Evolutionary conservation across 1,140 invertebrate genomes (phyloP), one percentile per base, ranked within the genome.

Genomic region (Mactra quadrangularis): DNA sequence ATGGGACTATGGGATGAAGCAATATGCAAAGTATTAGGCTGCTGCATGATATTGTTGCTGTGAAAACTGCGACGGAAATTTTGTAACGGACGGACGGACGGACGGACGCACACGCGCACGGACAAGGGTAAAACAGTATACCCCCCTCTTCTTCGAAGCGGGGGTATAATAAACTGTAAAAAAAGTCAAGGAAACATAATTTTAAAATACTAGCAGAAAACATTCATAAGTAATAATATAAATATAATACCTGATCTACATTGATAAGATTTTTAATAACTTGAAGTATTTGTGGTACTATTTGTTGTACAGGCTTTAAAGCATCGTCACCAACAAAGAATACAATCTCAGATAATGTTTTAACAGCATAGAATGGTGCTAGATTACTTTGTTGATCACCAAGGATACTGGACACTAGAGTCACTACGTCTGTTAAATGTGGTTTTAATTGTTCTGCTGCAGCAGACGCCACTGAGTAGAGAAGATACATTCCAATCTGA

Each of bases 401-500:
- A 27, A 95, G 87, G 70, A 94, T 94, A 62, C 94, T 92, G 38
- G 91, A 92, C 82, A 96, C 94, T 15, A 96, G 87, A 53, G 90
- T 81, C 38, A 94, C 90, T 47, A 96, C 92, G 11, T 94, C 92
- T 27, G 92, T 88, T 9, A 94, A 90, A 90, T 95, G 94, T 19
- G 93, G 93, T 55, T 94, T 90, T 85, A 96, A 94, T 35, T 94
- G 93, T 47, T 94, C 94, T 68, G 94, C 93, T 33, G 95, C 94
- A 52, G 94, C 92, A 79, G 95, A 94, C 35, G 95, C 94, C 89
- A 96, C 95, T 77, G 94, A 94, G 70, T 94, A 94, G 82, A 96
- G 90, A 17, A 95, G 94, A 87, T 95, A 95, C 92, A 96, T 94
- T 50, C 95, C 96, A 72, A 96, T 86, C 95, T 96, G 88, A 60